Evolutionary conservation across 2,888 invertebrate species (phyloP).

Genomic region (Patella ulyssiponensis): DNA sequence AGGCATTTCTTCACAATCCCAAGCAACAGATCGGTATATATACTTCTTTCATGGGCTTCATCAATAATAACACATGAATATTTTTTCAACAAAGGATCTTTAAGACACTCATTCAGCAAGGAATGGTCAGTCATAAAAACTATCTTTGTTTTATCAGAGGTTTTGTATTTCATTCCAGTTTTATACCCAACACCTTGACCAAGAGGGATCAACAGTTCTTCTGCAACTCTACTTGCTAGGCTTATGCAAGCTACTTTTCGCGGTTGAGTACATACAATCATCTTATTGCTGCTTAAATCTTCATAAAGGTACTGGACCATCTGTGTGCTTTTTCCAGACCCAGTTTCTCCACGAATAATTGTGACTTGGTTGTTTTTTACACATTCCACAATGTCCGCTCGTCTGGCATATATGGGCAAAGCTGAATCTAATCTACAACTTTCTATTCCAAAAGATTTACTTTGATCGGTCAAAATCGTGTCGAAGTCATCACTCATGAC

Average conservation of each 20-base stretch:
- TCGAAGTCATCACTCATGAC: conserved; percentile 31
- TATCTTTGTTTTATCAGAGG: conserved; percentile 54
- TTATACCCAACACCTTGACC: conserved; percentile 65
- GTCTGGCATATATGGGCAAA: conserved; percentile 66
- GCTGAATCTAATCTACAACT: conserved; percentile 46
- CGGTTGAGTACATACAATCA: conserved; percentile 71
- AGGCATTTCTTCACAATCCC: conserved; percentile 67
- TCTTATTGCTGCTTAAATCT: conserved; percentile 48
- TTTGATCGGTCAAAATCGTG: conserved; percentile 33
- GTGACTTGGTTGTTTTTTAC: conserved; percentile 60
- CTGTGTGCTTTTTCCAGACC: conserved; percentile 73
- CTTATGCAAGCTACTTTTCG: conserved; percentile 71
- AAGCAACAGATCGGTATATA: conserved; percentile 70
- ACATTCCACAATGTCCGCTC: conserved; percentile 52
- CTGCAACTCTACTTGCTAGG: conserved; percentile 67
- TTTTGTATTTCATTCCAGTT: conserved; percentile 54
- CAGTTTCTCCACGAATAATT: conserved; percentile 70
- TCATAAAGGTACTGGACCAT: conserved; percentile 69
- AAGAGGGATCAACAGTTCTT: conserved; percentile 60
- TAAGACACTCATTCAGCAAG: conserved; percentile 66
- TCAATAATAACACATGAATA: conserved; percentile 69
- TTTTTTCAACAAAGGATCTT: conserved; percentile 51
- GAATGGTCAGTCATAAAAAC: conserved; percentile 69
- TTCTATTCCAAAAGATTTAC: conserved; percentile 52
- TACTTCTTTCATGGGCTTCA: conserved; percentile 72